Evolutionary conservation across 1,140 invertebrate genomes (phyloP).

Genomic region (Solen grandis): DNA sequence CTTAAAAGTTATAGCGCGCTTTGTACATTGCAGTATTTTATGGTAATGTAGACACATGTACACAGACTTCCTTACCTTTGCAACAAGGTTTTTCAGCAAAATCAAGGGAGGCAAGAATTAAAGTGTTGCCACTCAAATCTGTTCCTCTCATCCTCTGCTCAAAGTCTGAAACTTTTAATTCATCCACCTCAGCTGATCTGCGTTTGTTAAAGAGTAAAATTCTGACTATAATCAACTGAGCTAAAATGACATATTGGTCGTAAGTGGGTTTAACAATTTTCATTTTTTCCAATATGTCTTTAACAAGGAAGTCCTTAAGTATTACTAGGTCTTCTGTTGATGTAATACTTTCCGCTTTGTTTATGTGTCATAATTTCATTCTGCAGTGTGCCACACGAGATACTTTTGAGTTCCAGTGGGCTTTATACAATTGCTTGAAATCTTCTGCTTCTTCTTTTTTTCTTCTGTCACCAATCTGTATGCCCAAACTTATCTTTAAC

Average conservation of each 20-base stretch:
- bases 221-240: not conserved
- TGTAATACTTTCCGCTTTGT: not conserved
- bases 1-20: no score
- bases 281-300: not conserved
- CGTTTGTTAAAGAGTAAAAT: slow-evolving; percentile 20
- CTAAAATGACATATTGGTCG: not conserved
- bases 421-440: not conserved
- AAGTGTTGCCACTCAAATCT: not conserved
- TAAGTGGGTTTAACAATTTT: not conserved
- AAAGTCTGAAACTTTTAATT: slow-evolving; percentile 10
- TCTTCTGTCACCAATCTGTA: not conserved
- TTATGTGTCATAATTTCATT: not conserved
- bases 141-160: not conserved
- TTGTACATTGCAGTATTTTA: no score
- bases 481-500: slow-evolving; percentile 25
- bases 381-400: not conserved
- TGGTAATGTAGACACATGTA: no score
- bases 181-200: not conserved
- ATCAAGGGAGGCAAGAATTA: not conserved
- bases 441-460: slow-evolving; percentile 8
- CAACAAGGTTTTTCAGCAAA: not conserved
- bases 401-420: not conserved
- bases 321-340: not conserved
- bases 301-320: not conserved
- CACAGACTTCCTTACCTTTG: no score